phyloP scores from a whole-genome alignment of 1,140 invertebrate genomes.

The Heliothis virescens region DNA sequence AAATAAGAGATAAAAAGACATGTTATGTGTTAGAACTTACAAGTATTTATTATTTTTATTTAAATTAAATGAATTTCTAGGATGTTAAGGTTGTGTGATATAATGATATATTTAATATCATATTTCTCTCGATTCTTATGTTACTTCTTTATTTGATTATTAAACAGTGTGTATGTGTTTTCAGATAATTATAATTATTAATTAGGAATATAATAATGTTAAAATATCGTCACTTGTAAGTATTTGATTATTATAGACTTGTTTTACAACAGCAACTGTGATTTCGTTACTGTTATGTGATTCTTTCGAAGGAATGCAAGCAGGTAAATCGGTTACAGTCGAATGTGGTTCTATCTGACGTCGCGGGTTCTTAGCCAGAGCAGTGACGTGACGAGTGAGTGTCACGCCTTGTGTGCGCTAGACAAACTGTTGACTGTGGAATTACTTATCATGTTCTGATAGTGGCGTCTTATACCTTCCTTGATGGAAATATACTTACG shows the following conservation, averaged over 20 bases:
- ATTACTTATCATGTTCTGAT: not conserved
- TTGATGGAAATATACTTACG: not conserved
- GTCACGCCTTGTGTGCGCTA: not conserved
- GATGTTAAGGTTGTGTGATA: constrained; percentile 26
- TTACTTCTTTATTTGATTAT: constrained; percentile 8
- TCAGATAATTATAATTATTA: not conserved
- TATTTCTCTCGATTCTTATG: constrained; percentile 15
- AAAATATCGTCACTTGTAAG: constrained; percentile 18
- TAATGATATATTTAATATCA: not conserved
- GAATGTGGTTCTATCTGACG: too few relatives aligned
- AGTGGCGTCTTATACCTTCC: not conserved
- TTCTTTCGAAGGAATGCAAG: too few relatives aligned
- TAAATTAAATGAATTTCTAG: constrained; percentile 9
- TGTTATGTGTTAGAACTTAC: not conserved
- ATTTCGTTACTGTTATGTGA: too few relatives aligned
- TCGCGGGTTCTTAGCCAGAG: not conserved
- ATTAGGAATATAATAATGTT: constrained; percentile 4
- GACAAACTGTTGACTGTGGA: constrained; percentile 25
- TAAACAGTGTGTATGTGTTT: constrained; percentile 16
- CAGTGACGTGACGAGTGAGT: not conserved
- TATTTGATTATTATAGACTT: not conserved
- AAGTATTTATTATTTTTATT: constrained; percentile 18
- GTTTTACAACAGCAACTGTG: too few relatives aligned
- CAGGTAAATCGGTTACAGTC: too few relatives aligned
- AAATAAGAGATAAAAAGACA: constrained; percentile 15